A percentile compares a stretch with the other conserved stretches of the same genome.
Conservation (phyloP, 1,140 invertebrate species). For the Adelges cooleyi region DNA sequence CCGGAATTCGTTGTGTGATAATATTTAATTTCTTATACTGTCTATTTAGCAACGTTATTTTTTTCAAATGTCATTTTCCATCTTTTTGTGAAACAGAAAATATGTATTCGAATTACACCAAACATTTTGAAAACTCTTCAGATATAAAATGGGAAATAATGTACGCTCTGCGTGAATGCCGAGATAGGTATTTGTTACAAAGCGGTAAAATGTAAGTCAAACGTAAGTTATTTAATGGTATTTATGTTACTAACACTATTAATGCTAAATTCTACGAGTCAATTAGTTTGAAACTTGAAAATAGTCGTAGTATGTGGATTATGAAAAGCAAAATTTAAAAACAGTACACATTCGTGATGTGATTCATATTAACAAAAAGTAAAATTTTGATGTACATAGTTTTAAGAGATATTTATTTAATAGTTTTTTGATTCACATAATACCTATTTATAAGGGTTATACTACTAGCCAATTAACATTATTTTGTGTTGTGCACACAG, state of each 20-base stretch:
- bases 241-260: neutral
- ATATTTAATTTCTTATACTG: too few relatives aligned
- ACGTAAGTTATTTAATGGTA: neutral
- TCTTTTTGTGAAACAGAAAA: too few relatives aligned
- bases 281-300: neutral
- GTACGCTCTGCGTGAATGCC: conserved; percentile 7
- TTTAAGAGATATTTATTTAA: too few relatives aligned
- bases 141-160: conserved; percentile 4
- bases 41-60: too few relatives aligned
- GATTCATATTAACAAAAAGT: neutral
- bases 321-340: neutral
- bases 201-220: conserved; percentile 8
- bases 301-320: neutral
- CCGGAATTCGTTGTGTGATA: too few relatives aligned
- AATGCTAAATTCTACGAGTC: neutral
- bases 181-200: neutral
- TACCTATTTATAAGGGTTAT: too few relatives aligned
- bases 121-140: neutral
- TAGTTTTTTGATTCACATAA: too few relatives aligned
- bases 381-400: too few relatives aligned
- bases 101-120: neutral
- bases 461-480: too few relatives aligned
- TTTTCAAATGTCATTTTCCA: too few relatives aligned
- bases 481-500: neutral
- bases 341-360: neutral